These are phyloP conservation scores for Phoronis australis DNA, from an alignment of 2,888 invertebrate genomes.

Conservation along the genomic window DNA sequence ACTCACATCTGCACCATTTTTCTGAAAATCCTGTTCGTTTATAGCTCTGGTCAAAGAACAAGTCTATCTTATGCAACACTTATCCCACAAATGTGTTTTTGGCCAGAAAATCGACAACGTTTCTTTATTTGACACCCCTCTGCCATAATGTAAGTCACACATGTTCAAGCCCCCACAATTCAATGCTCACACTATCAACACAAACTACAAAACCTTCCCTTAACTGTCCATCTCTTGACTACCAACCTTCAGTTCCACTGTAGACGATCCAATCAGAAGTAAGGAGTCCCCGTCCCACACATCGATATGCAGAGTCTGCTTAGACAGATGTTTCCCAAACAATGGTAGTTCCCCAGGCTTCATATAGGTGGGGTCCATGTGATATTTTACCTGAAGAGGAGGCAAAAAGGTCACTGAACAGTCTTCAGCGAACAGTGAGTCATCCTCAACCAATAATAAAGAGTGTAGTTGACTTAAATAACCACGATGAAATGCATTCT, in stretches of 20 bases:
- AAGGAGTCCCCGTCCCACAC: conserved; percentile 57
- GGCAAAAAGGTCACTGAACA: conserved; percentile 41
- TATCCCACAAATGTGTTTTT: too few relatives aligned
- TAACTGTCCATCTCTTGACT: neutral
- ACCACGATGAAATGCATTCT: too few relatives aligned
- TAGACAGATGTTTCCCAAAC: conserved; percentile 51
- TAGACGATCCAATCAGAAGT: conserved; percentile 52
- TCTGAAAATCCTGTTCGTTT: too few relatives aligned
- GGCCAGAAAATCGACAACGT: too few relatives aligned
- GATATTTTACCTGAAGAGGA: conserved; percentile 52
- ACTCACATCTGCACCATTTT: too few relatives aligned
- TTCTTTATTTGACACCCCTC: too few relatives aligned
- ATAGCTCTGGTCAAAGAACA: too few relatives aligned
- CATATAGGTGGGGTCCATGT: conserved; percentile 49
- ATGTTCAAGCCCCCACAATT: neutral
- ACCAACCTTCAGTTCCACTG: conserved; percentile 53
- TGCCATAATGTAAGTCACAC: neutral
- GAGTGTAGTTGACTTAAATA: too few relatives aligned
- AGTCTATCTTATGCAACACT: too few relatives aligned
- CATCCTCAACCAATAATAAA: too few relatives aligned
- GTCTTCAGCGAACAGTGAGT: conserved; percentile 48
- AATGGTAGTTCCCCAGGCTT: conserved; percentile 49
- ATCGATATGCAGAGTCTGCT: conserved; percentile 53
- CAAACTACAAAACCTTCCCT: neutral
- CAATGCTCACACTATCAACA: neutral